Evolutionary conservation across 2,113 vertebrate genomes (phyloP).

Genomic region (Gallinago jamesoni): DNA sequence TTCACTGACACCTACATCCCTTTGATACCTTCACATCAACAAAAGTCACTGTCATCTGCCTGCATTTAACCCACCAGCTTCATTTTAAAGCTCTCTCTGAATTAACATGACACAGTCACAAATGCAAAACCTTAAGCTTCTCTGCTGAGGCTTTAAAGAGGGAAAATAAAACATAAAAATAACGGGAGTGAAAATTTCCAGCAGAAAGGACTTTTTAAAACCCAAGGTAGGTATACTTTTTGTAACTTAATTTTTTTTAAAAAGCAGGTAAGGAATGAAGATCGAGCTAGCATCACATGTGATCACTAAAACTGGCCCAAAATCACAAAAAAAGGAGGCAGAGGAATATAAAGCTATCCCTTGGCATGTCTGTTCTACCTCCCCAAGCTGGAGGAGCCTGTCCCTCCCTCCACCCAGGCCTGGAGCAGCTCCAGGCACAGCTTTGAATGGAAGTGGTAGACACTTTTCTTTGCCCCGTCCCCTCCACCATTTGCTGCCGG

Average conservation of each 20-base stretch:
- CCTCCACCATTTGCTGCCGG: neutral
- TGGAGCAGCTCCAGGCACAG: fast-evolving
- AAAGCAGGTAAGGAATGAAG: neutral
- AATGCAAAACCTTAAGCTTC: neutral
- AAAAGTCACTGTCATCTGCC: neutral
- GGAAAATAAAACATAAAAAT: neutral
- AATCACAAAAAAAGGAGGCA: neutral
- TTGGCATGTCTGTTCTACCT: neutral
- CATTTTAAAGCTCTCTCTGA: neutral
- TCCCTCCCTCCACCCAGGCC: neutral
- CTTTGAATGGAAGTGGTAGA: neutral
- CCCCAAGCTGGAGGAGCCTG: fast-evolving
- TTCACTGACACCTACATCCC: neutral
- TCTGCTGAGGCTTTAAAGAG: neutral
- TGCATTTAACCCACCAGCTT: neutral
- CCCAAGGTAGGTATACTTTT: neutral
- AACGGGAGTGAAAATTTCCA: neutral
- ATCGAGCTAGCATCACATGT: neutral
- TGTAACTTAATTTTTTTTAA: neutral
- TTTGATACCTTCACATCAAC: neutral
- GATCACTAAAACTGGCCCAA: neutral
- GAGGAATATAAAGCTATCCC: neutral
- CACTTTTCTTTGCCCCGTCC: neutral
- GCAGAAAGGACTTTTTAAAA: neutral
- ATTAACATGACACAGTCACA: neutral